Evolutionary conservation across 2,888 invertebrate species (phyloP), one percentile per base, ranked within the genome.

Genomic region (Nemapogon koenigi): DNA sequence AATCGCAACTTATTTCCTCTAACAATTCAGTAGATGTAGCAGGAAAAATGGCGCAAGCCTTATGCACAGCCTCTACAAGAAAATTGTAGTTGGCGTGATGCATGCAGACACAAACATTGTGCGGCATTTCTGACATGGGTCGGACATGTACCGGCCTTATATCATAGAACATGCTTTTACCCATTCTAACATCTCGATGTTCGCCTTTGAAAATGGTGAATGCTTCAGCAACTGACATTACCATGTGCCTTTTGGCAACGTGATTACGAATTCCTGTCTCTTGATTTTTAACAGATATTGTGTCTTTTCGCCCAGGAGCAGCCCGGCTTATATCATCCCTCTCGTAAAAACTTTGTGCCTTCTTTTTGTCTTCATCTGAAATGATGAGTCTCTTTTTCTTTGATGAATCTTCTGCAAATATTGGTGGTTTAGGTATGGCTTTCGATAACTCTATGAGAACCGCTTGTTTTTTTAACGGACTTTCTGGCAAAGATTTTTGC

Each of bases 241-340:
- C 16, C 30, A 39, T 39, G 16, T 39, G 36, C 32, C 41, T 38
- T 39, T 41, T 41, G 10, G 36, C 41, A 11, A 38, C 26, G 32
- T 39, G 38, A 8, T n/a, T 41, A 27, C 33, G 28, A 8, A 18
- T 38, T 35, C 29, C 25, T 4, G 35, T 38, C 10, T 14, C 13
- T 4, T n/a, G 6, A 31, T 38, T 29, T 35, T 25, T 38, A 22
- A 41, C 18, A n/a, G 37, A 37, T 13, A 37, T 37, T 3, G 35
- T 35, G 31, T 41, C 38, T 29, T 41, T 41, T 19, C 41, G 16
- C 19, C 29, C 30, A 22, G 41, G 38, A 35, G 41, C 35, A 29
- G 38, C 38, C 13, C 41, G 33, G 30, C 41, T 41, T 11, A 41
- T 41, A n/a, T 41, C 41, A 16, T 41, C 41, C 16, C 13, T 8